Evolutionary conservation across 2,797 vertebrate species (phyloP).

Genomic region (Picus viridis): DNA sequence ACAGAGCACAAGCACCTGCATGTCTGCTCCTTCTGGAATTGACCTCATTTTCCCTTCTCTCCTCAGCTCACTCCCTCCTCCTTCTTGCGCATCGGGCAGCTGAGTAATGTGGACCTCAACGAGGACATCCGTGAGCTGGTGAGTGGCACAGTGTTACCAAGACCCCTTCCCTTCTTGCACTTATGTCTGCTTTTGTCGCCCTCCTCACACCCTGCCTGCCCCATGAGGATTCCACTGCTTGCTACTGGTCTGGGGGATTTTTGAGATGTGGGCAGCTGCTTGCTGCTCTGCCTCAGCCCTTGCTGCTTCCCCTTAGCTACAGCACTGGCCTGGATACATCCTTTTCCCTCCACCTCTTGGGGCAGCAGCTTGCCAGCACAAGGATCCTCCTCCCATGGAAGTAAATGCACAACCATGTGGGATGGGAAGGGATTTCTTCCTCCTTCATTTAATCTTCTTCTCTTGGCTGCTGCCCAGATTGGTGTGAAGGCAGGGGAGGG

Average conservation of each 20-base stretch:
- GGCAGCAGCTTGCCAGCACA: rapidly evolving
- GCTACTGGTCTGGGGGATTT: not conserved
- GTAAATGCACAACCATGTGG: not conserved
- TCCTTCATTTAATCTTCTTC: not conserved
- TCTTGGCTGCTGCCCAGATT: not conserved
- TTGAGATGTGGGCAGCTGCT: rapidly evolving
- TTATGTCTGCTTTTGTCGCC: not conserved
- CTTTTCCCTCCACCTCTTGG: not conserved
- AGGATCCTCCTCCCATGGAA: rapidly evolving
- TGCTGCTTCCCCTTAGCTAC: not conserved
- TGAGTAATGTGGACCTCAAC: constrained; percentile 92
- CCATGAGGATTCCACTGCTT: not conserved
- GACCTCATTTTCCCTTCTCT: not conserved
- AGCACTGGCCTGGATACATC: not conserved
- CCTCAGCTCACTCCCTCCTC: constrained; percentile 67
- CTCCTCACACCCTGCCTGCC: rapidly evolving
- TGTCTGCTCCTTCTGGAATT: not conserved
- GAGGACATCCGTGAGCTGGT: constrained; percentile 82
- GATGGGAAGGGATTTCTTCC: not conserved
- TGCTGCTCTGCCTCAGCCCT: not conserved
- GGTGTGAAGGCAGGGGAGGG: rapidly evolving
- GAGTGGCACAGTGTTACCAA: not conserved
- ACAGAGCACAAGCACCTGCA: rapidly evolving
- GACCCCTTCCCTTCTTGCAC: not conserved
- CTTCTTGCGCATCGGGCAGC: constrained; percentile 87